phyloP scores from a whole-genome alignment of 2,113 vertebrate species.

The Eupsittula cactorum region DNA sequence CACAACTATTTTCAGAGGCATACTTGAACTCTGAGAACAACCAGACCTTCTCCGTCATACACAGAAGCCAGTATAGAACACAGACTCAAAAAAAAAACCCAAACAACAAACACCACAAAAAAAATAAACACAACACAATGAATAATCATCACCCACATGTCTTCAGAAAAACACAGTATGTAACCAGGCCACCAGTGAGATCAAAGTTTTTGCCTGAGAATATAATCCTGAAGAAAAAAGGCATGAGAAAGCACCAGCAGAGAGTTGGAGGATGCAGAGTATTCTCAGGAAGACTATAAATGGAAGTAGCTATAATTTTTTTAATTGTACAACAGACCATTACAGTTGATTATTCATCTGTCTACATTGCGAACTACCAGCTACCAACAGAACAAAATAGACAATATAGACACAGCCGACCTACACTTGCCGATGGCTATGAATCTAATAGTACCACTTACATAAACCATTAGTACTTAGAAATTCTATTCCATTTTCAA shows the following conservation, averaged over 20 bases:
- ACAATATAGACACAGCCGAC: neutral
- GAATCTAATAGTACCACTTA: neutral
- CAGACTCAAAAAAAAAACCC: neutral
- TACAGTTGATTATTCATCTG: neutral
- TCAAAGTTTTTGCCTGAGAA: neutral
- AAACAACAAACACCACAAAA: neutral
- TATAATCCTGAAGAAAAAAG: neutral
- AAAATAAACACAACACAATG: neutral
- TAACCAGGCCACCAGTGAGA: neutral
- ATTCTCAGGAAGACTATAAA: neutral
- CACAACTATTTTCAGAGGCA: neutral
- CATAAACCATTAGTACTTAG: neutral
- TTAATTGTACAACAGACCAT: neutral
- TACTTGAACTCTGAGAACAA: neutral
- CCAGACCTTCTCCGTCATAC: neutral
- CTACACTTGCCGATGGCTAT: neutral
- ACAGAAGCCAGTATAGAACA: neutral
- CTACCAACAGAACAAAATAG: neutral
- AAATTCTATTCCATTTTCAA: neutral
- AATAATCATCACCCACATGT: neutral
- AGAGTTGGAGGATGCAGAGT: neutral
- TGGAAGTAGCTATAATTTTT: neutral
- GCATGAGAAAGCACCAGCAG: neutral
- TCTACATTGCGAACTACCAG: neutral
- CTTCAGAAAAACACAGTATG: neutral